Base-by-base conservation (phyloP, 2,888 invertebrate genomes). In the Synanthedon tipuliformis region DNA sequence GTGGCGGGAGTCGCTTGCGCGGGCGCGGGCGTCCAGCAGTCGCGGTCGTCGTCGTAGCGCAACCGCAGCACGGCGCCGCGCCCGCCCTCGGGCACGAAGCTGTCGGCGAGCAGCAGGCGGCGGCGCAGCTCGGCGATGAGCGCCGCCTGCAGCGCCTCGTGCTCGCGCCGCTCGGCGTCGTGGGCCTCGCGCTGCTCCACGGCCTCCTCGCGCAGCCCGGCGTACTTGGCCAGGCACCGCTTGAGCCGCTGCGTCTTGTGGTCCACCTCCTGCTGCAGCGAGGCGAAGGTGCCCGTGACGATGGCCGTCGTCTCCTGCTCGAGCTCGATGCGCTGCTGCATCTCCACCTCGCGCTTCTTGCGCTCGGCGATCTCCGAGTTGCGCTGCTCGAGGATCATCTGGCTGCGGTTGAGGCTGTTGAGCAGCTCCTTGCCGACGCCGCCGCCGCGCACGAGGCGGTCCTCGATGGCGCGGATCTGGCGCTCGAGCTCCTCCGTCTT, bases 221-320 rank as follows among this genome's bases (percentile, higher is more conserved):
- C 90, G 71, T 95, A 90, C 80, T 97, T 97, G 13, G 92, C 89
- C 69, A 95, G 93, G 69, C 98, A 91, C 80, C 97, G 96, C 70
- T 96, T 95, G 53, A 98, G 81, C 81, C 88, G 85, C 66, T 94
- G 95, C 23, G 97, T 95, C 80, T 99, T 99, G 54, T 96, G 92
- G 72, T 99, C 99, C 2, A 99, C 97, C 82, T 99, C 98, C 75
- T 98, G 98, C 72, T 98, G 97, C 54, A 99, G 85, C 52, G 94
- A 95, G 8, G 95, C 91, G 71, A 95, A 98, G 0, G 97, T 98
- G 69, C 94, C 95, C 54, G 94, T 93, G 53, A 99, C 92, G 69
- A 95, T 97, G 51, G 94, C 89, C 12, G 97, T 95, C 13, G 94
- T 95, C 74, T 98, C 95, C 74, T 99, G 98, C 75, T 98, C 95